phyloP scores from a whole-genome alignment of 2,113 vertebrate species.

The Pseudois nayaur region DNA sequence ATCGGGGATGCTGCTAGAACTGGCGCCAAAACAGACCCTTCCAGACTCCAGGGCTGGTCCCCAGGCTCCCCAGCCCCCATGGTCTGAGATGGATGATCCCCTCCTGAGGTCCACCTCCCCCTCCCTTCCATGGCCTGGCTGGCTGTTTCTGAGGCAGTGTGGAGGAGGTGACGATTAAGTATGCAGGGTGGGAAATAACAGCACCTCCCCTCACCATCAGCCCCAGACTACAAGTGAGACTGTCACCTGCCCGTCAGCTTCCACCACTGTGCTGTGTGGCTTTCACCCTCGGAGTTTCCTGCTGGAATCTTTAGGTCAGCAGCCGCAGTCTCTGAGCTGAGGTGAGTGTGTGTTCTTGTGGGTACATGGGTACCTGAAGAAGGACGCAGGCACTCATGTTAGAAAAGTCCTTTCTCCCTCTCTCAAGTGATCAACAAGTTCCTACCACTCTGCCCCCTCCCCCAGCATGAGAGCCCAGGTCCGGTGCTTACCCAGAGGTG shows the following conservation, averaged over 20 bases:
- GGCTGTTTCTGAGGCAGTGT: neutral
- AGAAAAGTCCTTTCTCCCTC: neutral
- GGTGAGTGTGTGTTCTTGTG: neutral
- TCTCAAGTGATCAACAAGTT: neutral
- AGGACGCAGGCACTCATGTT: neutral
- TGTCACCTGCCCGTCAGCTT: neutral
- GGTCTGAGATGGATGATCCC: neutral
- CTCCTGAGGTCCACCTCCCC: neutral
- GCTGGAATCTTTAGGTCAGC: neutral
- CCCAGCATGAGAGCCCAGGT: neutral
- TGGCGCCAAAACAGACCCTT: neutral
- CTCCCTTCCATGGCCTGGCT: neutral
- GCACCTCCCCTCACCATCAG: neutral
- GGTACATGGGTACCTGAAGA: neutral
- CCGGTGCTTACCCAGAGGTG: constrained; percentile 28
- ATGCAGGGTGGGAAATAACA: neutral
- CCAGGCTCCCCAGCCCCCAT: neutral
- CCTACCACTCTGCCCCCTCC: neutral
- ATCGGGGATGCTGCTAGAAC: neutral
- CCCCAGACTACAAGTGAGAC: neutral
- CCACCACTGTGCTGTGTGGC: neutral
- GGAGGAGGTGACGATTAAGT: neutral
- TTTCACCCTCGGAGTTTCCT: neutral
- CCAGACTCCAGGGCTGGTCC: neutral
- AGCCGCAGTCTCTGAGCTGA: neutral